phyloP scores from a whole-genome alignment of 1,140 invertebrate genomes.

The Diabrotica virgifera region DNA sequence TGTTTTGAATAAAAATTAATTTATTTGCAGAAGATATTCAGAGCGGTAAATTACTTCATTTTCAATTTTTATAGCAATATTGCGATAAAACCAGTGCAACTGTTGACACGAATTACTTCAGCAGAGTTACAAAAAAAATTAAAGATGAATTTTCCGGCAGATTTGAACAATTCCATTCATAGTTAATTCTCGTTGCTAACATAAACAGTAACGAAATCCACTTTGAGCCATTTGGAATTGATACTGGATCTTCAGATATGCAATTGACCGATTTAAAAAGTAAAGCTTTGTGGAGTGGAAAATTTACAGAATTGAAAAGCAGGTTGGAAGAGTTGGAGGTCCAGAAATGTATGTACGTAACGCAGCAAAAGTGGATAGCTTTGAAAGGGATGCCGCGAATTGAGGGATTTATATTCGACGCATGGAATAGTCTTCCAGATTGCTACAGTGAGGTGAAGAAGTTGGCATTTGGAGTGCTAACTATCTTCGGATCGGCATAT shows the following conservation, averaged over 20 bases:
- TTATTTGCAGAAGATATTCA: neutral
- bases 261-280: no score
- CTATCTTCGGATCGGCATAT: no score
- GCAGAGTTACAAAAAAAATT: neutral
- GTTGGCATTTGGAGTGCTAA: no score
- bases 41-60: neutral
- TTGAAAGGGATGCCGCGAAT: no score
- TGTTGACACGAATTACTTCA: neutral
- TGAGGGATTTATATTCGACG: no score
- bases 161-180: neutral
- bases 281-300: no score
- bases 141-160: neutral
- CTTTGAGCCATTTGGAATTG: conserved; percentile 2
- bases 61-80: neutral
- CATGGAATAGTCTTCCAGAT: no score
- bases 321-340: no score
- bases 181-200: neutral
- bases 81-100: neutral
- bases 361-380: no score
- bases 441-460: no score
- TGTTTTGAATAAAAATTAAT: neutral
- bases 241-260: neutral
- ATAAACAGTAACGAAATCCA: neutral
- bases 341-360: no score
- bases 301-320: no score